A percentile compares a stretch with the other conserved stretches of the same genome.
Conservation (phyloP, 1,140 invertebrate species). For the Saxidomus purpurata region DNA sequence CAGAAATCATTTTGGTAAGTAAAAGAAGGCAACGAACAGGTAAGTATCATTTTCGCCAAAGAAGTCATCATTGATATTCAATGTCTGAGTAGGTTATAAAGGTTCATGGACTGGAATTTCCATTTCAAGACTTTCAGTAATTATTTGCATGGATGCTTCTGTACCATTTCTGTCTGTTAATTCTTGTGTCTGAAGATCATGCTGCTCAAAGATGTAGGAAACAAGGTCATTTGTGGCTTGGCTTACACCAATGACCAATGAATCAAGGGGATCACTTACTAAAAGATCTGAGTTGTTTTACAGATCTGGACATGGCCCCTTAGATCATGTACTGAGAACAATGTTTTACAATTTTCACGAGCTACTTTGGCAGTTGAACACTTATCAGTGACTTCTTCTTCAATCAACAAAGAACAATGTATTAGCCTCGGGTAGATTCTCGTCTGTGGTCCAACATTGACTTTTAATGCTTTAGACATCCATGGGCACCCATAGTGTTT, state of each 20-base stretch:
- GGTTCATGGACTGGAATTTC: not conserved
- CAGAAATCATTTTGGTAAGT: too few relatives aligned
- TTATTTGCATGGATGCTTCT: too few relatives aligned
- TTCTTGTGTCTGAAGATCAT: too few relatives aligned
- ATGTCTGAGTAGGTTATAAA: too few relatives aligned
- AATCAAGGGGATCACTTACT: too few relatives aligned
- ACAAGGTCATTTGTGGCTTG: too few relatives aligned
- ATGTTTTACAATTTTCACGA: constrained; percentile 9
- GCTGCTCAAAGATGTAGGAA: too few relatives aligned
- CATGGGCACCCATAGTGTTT: constrained; percentile 21
- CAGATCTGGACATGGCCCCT: constrained; percentile 30
- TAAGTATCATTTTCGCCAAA: too few relatives aligned
- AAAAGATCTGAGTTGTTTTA: too few relatives aligned
- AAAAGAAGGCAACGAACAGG: too few relatives aligned
- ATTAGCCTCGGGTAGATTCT: constrained; percentile 43
- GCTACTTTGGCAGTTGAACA: not conserved
- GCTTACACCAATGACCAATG: not conserved
- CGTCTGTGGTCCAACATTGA: constrained; percentile 27
- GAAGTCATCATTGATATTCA: too few relatives aligned
- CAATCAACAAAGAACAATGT: not conserved
- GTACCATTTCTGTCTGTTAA: too few relatives aligned
- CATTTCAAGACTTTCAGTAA: not conserved
- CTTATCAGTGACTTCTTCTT: not conserved
- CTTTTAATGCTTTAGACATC: constrained; percentile 15
- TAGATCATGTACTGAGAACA: not conserved